Percentiles rank a stretch among this genome's conserved stretches.
These are phyloP conservation scores for Dreissena rostriformis DNA, from an alignment of 1,140 invertebrate species.

Conservation along the genomic window DNA sequence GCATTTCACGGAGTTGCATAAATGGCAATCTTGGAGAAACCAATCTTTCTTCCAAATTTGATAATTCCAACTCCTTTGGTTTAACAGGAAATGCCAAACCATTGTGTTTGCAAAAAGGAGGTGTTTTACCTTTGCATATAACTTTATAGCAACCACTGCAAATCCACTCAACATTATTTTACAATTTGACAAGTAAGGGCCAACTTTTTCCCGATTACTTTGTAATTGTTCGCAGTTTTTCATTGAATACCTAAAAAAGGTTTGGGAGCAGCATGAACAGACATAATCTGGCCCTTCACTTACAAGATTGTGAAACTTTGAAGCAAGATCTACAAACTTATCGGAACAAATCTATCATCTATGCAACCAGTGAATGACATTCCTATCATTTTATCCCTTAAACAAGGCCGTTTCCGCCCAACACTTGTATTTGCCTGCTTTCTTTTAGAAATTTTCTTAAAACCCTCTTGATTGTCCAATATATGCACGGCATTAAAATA, in stretches of 20 bases:
- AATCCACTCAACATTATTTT: neutral
- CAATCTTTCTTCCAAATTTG: conserved; percentile 29
- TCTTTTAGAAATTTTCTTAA: too few species aligned
- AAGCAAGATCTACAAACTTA: too few species aligned
- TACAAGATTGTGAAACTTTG: too few species aligned
- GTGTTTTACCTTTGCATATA: conserved; percentile 46
- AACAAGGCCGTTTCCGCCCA: too few species aligned
- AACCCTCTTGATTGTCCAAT: too few species aligned
- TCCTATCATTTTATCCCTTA: too few species aligned
- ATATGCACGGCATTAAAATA: too few species aligned
- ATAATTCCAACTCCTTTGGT: neutral
- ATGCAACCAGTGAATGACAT: too few species aligned
- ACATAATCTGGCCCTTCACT: conserved; percentile 10
- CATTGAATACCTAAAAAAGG: conserved; percentile 34
- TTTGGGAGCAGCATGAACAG: conserved; percentile 45
- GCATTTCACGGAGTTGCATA: conserved; percentile 38
- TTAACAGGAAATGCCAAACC: conserved; percentile 43
- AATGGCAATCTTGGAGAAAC: conserved; percentile 18
- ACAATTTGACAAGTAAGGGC: neutral
- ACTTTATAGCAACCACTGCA: conserved; percentile 16
- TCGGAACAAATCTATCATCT: too few species aligned
- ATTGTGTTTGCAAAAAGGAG: conserved; percentile 55
- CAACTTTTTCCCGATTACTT: neutral
- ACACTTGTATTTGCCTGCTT: too few species aligned
- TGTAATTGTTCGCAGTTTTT: neutral